Evolutionary conservation across 2,113 vertebrate genomes (phyloP).

Genomic region (Dissostichus mawsoni): DNA sequence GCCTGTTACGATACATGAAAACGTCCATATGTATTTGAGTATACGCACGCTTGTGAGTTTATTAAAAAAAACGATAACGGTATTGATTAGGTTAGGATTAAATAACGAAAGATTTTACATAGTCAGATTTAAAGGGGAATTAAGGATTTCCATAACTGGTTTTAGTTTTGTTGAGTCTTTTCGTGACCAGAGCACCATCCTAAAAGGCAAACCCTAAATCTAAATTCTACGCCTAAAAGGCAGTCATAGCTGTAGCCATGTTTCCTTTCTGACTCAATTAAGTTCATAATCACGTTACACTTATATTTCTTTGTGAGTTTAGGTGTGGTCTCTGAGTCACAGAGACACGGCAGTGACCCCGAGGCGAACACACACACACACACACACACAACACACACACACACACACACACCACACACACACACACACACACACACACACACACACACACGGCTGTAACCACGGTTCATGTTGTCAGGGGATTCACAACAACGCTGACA

Average conservation of each 20-base stretch:
- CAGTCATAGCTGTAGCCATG: neutral
- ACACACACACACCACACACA: neutral
- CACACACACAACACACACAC: conserved; percentile 22
- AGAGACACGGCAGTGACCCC: conserved; percentile 32
- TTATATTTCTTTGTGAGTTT: conserved; percentile 21
- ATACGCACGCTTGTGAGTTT: neutral
- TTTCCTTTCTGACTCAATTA: conserved; percentile 3
- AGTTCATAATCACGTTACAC: conserved; percentile 19
- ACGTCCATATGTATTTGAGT: neutral
- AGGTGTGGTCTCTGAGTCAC: conserved; percentile 46
- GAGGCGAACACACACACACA: neutral
- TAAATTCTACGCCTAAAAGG: neutral
- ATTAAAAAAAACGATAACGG: no score
- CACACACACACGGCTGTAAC: conserved; percentile 22
- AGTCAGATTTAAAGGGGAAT: neutral
- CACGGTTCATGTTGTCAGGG: conserved; percentile 48
- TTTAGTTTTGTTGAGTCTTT: neutral
- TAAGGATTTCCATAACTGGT: neutral
- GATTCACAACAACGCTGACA: conserved; percentile 59
- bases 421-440: neutral
- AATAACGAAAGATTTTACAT: neutral
- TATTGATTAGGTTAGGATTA: neutral
- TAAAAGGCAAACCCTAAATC: neutral
- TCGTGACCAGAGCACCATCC: neutral
- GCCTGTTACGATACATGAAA: neutral